A percentile compares a stretch with the other conserved stretches of the same genome.
These are phyloP conservation scores for Grapholita molesta DNA, from an alignment of 1,140 invertebrate genomes.

Conservation along the genomic window DNA sequence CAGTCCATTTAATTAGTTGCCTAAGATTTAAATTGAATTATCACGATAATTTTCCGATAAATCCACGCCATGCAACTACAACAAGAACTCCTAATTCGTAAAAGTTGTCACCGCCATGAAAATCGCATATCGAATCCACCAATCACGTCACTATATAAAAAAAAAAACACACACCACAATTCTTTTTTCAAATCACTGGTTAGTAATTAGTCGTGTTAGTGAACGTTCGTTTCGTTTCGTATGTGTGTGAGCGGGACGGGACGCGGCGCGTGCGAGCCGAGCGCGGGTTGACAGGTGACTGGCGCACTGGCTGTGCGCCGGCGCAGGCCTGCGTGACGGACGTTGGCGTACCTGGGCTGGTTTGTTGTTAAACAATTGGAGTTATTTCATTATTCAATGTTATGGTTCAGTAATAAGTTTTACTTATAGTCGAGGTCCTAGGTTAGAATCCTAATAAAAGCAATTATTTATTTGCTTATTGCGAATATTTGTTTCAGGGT, in stretches of 20 bases:
- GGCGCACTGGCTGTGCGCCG: constrained; percentile 29
- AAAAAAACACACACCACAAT: constrained; percentile 34
- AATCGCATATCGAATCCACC: constrained; percentile 53
- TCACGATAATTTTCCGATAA: not conserved
- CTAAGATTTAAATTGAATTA: not conserved
- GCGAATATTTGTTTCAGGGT: no score
- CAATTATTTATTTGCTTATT: no score
- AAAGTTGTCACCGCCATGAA: constrained; percentile 46
- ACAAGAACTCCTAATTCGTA: constrained; percentile 22
- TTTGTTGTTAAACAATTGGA: constrained; percentile 7
- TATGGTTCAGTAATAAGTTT: no score
- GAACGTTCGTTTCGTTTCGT: constrained; percentile 29
- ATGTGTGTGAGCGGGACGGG: constrained; percentile 32
- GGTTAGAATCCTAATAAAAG: no score
- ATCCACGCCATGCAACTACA: constrained; percentile 31
- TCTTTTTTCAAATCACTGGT: constrained; percentile 34
- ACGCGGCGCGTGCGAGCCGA: constrained; percentile 51
- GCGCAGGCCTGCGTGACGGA: constrained; percentile 41
- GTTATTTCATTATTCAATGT: not conserved
- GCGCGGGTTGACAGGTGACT: constrained; percentile 69
- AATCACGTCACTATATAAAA: constrained; percentile 43
- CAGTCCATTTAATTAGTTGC: no score
- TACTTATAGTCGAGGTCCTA: no score
- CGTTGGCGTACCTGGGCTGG: not conserved
- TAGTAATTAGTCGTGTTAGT: constrained; percentile 47